Evolutionary conservation across 1,140 invertebrate species (phyloP), one percentile per base, ranked within the genome.

Genomic region (Camponotus pennsylvanicus): DNA sequence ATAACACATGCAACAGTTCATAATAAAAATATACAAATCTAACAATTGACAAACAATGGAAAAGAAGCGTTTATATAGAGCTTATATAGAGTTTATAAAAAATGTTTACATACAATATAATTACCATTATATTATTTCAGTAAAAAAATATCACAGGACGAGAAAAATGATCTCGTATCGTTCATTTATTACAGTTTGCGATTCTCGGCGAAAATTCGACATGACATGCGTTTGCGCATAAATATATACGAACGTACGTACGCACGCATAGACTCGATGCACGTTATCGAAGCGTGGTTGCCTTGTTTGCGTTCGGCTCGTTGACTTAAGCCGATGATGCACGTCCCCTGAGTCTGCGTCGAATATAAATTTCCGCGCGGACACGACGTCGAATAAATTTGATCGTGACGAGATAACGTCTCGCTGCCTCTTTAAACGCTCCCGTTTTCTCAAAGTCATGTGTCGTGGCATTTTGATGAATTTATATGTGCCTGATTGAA

Each of bases 291-390:
- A 27, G 40, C 42, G 87, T 42, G 67, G 80, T 70, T 77, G 70
- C 37, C 77, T 86, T 89, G 88, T 89, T 89, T 89, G 84, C 77
- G 57, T 86, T 89, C 84, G 77, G 88, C 88, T 89, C 85, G 87
- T 89, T 89, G 85, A 89, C 87, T 88, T 88, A 89, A 89, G 85
- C 84, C 84, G 88, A 88, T 89, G 88, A 89, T 89, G 84, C 85
- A 88, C 85, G 75, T 70, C 87, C 78, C 71, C 71, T 79, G 77
- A 86, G 49, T 75, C 77, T 80, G 84, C 83, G 71, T 79, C 57
- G 88, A 88, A 86, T 89, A 89, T 89, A 88, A 89, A 89, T 88
- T 52, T 79, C 84, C 55, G 21, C 71, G 27, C 61, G 63, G 70
- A 71, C 80, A 55, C 88, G 27, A 78, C 66, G 77, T 86, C 86